Base-by-base conservation (phyloP, 2,797 vertebrate species). In the Coregonus ussuriensis region DNA sequence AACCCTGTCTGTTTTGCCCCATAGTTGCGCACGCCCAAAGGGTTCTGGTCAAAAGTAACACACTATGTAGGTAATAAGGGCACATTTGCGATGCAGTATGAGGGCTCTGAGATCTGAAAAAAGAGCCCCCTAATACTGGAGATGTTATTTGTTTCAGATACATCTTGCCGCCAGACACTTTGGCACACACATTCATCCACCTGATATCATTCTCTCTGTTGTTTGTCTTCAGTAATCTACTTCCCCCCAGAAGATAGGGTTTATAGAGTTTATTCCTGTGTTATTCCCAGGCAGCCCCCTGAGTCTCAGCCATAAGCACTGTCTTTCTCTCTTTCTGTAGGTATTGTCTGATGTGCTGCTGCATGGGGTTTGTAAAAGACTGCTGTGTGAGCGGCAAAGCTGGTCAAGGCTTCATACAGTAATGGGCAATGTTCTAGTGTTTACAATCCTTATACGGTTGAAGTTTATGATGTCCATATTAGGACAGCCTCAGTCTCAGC, bases 211-310 rank as follows among this genome's bases (percentile, higher is more conserved):
- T 71, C 63, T 52, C 79, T 74, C 4, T 35, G 37, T 41, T 53
- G 71, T 69, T 71, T 76, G 72, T 71, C 54, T 63, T 31, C 31
- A 21, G 25, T 77, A 74, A 74, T 82, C 68, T 72, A 51, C 68
- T 80, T 82, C 74, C 29, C 63, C 54, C 63, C 21, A 71, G 66
- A 47, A 74, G 67, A 74, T 66, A 21, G 65, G 76, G 72, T 81
- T 80, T 81, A 74, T 66, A 31, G 65, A 74, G 76, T 80, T 80
- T 82, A 73, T 56, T 25, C 47, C 63, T 37, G 72, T 75, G 62
- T 67, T 74, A 59, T 41, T 72, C 47, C 59, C 47, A 9, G 29
- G 59, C 75, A 25, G 29, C 59, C 75, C 76, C 76, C 52, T 18
- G 70, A 37, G 47, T 65, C 37, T 29, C 62, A 65, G 16, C 21